A percentile compares a stretch with the other conserved stretches of the same genome.
Evolutionary conservation across 2,113 vertebrate species (phyloP).

Genomic region (Cebidichthys violaceus): DNA sequence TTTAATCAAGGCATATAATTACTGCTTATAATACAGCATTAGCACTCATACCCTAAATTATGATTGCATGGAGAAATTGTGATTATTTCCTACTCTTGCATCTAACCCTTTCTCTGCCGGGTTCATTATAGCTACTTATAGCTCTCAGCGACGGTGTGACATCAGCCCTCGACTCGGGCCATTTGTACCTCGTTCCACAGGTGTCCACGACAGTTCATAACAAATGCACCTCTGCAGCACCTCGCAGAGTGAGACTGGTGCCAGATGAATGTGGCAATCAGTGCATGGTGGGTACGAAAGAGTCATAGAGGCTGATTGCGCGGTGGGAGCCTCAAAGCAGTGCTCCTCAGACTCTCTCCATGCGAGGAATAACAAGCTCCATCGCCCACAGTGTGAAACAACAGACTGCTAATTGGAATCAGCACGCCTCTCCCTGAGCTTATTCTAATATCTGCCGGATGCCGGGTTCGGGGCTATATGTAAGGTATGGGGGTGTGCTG

Average conservation of each 20-base stretch:
- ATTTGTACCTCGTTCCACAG: slow-evolving; percentile 65
- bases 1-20: slow-evolving; percentile 82
- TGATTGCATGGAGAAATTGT: slow-evolving; percentile 75
- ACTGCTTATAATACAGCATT: slow-evolving; percentile 73
- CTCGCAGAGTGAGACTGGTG: slow-evolving; percentile 68
- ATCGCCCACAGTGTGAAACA: slow-evolving; percentile 82
- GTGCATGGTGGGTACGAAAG: slow-evolving; percentile 74
- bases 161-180: slow-evolving; percentile 51
- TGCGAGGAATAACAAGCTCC: slow-evolving; percentile 81
- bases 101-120: slow-evolving; percentile 61
- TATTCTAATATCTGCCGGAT: slow-evolving; percentile 77
- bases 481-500: slow-evolving; percentile 61
- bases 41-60: slow-evolving; percentile 69
- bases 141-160: slow-evolving; percentile 38
- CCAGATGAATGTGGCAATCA: slow-evolving; percentile 81
- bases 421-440: slow-evolving; percentile 76
- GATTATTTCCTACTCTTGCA: slow-evolving; percentile 61
- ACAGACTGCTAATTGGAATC: slow-evolving; percentile 84
- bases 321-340: slow-evolving; percentile 72
- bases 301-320: slow-evolving; percentile 82
- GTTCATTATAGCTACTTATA: slow-evolving; percentile 54
- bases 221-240: slow-evolving; percentile 69
- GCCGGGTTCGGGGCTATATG: slow-evolving; percentile 57
- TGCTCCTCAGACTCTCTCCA: slow-evolving; percentile 78
- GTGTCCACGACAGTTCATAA: slow-evolving; percentile 66